Percentiles rank a stretch among this genome's conserved stretches.
These are phyloP conservation scores for Rhynchonema sp. DNA, from an alignment of 2,888 invertebrate genomes.

Conservation along the genomic window DNA sequence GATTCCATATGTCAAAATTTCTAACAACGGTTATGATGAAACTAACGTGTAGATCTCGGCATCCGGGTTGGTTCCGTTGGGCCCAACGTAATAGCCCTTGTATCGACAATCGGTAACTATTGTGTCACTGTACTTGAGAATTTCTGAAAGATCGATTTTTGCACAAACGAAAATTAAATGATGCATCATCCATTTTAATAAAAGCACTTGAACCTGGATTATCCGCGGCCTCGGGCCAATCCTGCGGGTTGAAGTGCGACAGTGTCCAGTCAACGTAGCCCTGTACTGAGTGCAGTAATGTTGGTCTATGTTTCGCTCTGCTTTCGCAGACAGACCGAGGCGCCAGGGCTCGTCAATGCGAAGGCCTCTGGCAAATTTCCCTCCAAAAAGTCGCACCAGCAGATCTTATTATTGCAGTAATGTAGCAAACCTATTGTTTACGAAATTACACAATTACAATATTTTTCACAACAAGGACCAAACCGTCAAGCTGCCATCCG, in stretches of 20 bases:
- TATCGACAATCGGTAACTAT: neutral
- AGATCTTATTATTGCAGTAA: conserved; percentile 46
- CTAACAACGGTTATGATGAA: neutral
- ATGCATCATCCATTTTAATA: neutral
- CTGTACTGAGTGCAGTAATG: too few relatives aligned
- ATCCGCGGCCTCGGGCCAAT: neutral
- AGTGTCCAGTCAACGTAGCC: conserved; percentile 2
- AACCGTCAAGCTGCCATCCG: neutral
- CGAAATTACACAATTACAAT: neutral
- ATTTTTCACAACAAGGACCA: neutral
- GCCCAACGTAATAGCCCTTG: neutral
- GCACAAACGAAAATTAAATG: neutral
- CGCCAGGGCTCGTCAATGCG: too few relatives aligned
- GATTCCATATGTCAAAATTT: neutral
- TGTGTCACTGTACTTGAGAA: neutral
- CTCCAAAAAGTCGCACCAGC: too few relatives aligned
- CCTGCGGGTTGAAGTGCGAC: neutral
- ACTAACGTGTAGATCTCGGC: neutral
- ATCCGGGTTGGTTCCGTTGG: neutral
- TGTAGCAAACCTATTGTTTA: conserved; percentile 56
- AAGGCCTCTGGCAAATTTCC: too few relatives aligned
- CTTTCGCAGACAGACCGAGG: too few relatives aligned
- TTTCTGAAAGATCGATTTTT: too few relatives aligned
- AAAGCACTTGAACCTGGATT: neutral
- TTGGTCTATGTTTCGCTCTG: too few relatives aligned